Conservation (phyloP, 2,113 vertebrate genomes). For the Malaclemys terrapin region DNA sequence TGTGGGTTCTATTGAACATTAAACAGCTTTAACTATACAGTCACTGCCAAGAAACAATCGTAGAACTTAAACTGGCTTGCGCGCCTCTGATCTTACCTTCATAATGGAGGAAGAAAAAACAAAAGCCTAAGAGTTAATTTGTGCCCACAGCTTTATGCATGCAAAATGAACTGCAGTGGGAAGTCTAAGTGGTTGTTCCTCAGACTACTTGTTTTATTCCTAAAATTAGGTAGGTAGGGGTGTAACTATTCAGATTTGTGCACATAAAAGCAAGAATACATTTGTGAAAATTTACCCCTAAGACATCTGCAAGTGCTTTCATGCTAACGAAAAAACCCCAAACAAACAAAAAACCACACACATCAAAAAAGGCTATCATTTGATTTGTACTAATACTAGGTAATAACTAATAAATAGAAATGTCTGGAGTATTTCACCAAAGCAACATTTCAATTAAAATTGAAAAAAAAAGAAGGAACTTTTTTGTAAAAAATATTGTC, state of each 20-base stretch:
- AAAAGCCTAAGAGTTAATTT: background rate
- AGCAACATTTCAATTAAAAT: background rate
- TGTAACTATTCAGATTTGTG: background rate
- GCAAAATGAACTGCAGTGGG: background rate
- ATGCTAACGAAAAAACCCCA: background rate
- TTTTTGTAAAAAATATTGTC: background rate
- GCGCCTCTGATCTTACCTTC: background rate
- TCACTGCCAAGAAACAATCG: background rate
- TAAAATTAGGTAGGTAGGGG: accelerated
- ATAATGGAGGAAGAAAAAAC: background rate
- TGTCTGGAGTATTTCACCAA: background rate
- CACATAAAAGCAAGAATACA: accelerated
- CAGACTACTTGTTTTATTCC: background rate
- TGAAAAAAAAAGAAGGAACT: background rate
- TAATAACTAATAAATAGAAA: background rate
- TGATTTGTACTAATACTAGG: background rate
- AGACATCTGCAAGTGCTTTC: background rate
- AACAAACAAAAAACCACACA: background rate
- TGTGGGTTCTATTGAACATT: background rate
- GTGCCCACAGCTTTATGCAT: background rate
- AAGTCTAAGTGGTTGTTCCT: background rate
- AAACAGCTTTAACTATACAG: background rate
- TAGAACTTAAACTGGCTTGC: background rate
- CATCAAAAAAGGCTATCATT: background rate
- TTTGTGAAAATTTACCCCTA: background rate